Evolutionary conservation across 2,888 invertebrate species (phyloP).

Genomic region (Philonicus albiceps): DNA sequence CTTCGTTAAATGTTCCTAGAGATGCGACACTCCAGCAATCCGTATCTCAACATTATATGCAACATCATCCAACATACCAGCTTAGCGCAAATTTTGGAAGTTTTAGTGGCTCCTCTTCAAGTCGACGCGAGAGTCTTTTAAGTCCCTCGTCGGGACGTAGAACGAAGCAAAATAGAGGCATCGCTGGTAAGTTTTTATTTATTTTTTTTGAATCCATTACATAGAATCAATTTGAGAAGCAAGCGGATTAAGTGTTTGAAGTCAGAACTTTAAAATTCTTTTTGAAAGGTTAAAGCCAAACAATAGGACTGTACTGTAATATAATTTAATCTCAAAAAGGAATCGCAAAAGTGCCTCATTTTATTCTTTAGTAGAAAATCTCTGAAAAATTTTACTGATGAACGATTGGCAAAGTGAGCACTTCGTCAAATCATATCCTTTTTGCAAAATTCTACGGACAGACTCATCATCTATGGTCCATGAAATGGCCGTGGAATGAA

Average conservation of each 20-base stretch:
- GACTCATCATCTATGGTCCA: background rate
- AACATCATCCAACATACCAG: constrained; percentile 59
- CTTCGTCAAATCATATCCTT: background rate
- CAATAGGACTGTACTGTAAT: background rate
- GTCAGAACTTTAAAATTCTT: background rate
- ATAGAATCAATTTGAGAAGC: constrained; percentile 13
- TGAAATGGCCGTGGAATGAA: background rate
- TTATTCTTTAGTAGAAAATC: background rate
- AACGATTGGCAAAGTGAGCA: background rate
- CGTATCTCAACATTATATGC: constrained; percentile 60
- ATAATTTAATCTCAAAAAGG: too few species aligned
- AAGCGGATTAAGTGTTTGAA: background rate
- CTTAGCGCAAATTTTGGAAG: constrained; percentile 60
- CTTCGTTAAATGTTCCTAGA: constrained; percentile 59
- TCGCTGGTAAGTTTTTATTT: constrained; percentile 70
- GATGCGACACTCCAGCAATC: constrained; percentile 58
- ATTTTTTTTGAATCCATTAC: background rate
- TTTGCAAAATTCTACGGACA: background rate
- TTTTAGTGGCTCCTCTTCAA: constrained; percentile 54
- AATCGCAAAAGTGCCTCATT: background rate
- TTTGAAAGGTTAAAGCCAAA: background rate
- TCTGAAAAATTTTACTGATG: background rate
- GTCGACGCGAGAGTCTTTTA: constrained; percentile 69
- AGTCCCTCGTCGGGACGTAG: constrained; percentile 80
- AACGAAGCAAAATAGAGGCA: constrained; percentile 77